Evolutionary conservation across 2,888 invertebrate species (phyloP).

Genomic region (Stictocephala bisonia): DNA sequence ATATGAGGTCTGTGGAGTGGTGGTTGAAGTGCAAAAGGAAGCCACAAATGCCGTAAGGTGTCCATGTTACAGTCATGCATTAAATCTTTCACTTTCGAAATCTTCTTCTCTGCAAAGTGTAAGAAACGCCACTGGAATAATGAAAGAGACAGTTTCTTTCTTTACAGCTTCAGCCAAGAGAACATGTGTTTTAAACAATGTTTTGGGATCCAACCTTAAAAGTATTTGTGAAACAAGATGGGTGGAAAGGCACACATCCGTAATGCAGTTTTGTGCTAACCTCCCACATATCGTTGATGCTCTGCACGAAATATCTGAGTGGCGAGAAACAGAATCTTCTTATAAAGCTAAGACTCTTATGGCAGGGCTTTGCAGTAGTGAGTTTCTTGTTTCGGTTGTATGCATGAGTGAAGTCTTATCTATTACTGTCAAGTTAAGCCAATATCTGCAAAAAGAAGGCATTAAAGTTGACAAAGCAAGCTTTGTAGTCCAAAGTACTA

Average conservation of each 20-base stretch:
- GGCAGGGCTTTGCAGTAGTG: constrained; percentile 6
- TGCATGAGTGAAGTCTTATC: not conserved
- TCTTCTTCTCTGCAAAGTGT: constrained; percentile 46
- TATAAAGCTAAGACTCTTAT: constrained; percentile 18
- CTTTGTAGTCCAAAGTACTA: too few relatives aligned
- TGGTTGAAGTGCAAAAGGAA: constrained; percentile 45
- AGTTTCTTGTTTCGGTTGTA: constrained; percentile 33
- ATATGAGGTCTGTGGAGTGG: constrained; percentile 49
- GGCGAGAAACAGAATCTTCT: constrained; percentile 20
- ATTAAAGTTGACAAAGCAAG: not conserved
- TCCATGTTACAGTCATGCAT: constrained; percentile 50
- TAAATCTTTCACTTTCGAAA: constrained; percentile 50
- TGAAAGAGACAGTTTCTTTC: constrained; percentile 48
- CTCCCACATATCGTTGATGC: constrained; percentile 41
- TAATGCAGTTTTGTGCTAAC: constrained; percentile 43
- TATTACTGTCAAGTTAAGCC: not conserved
- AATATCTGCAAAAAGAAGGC: not conserved
- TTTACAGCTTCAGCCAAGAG: constrained; percentile 50
- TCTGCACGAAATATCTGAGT: constrained; percentile 43
- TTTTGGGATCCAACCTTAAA: constrained; percentile 24
- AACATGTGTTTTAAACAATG: constrained; percentile 40
- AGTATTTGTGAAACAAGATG: constrained; percentile 54
- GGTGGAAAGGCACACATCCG: constrained; percentile 48
- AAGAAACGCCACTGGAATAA: constrained; percentile 49
- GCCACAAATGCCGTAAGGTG: constrained; percentile 45